Evolutionary conservation across 2,888 invertebrate species (phyloP), one percentile per base, ranked within the genome.

Genomic region (Nemoura dubitans): DNA sequence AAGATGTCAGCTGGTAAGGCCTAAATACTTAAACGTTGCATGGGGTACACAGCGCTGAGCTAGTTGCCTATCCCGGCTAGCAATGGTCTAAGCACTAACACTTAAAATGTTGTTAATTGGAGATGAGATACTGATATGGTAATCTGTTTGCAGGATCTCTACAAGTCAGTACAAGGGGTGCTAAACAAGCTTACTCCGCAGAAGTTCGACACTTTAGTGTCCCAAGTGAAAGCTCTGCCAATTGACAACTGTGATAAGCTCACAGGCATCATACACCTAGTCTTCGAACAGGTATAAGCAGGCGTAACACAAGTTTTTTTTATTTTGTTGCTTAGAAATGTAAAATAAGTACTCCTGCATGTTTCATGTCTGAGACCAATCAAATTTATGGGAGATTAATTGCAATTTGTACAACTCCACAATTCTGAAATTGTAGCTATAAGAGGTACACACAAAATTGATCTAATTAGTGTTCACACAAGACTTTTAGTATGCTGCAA

Each of bases 161-260:
- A 96, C 90, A 96, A 96, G 90, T 95, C 95, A 89, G 96, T 98
- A 88, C 94, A 98, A 89, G 96, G 97, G 90, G 96, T 98, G 89
- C 92, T 99, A 87, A 98, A 98, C 91, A 98, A 98, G 91, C 92
- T 99, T 88, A 99, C 98, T 0, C 98, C 99, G 0, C 97, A 98
- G 91, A 98, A 98, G 91, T 98, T 98, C 91, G 94, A 96, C 86
- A 96, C 95, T 0, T 92, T 99, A 87, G 93, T 98, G 27, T 94
- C 94, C 43, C 96, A 96, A 93, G 95, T 98, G 30, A 94, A 95
- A 88, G 92, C 93, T 21, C 92, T 98, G 42, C 94, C 95, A 88
- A 97, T 98, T 86, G 95, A 97, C 91, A 96, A 95, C 1, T 94
- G 94, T 87, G 95, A 95, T 86, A 94, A 96, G 89, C 93, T 98